Percentiles rank a stretch among this genome's conserved stretches.
These are phyloP conservation scores for Pinna nobilis DNA, from an alignment of 1,140 invertebrate species.

Conservation along the genomic window DNA sequence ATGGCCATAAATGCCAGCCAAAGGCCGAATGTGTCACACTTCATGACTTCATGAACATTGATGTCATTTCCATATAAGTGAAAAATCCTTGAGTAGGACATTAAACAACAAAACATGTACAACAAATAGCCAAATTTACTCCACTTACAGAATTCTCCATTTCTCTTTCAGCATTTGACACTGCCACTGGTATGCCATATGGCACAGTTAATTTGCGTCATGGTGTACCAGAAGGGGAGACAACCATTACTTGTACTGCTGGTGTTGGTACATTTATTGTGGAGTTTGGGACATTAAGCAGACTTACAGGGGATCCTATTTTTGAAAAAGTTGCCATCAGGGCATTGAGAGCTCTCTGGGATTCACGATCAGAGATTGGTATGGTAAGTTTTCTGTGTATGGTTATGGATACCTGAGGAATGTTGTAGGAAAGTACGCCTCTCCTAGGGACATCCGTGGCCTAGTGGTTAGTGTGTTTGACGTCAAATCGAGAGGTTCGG, in stretches of 20 bases:
- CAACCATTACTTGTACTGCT: conserved; percentile 97
- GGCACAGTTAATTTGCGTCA: conserved; percentile 88
- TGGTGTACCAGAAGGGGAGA: conserved; percentile 96
- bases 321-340: conserved; percentile 96
- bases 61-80: too few relatives aligned
- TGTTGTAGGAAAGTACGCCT: not conserved
- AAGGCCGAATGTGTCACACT: too few relatives aligned
- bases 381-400: too few relatives aligned
- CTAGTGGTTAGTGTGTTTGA: too few relatives aligned
- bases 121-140: too few relatives aligned
- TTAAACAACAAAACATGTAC: too few relatives aligned
- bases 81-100: too few relatives aligned
- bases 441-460: not conserved
- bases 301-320: conserved; percentile 92
- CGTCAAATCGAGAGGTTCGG: too few relatives aligned
- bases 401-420: not conserved
- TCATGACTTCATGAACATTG: too few relatives aligned
- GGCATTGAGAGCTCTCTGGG: conserved; percentile 92
- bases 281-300: conserved; percentile 96
- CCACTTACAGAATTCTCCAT: not conserved
- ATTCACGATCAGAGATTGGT: conserved; percentile 89
- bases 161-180: conserved; percentile 77
- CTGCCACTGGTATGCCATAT: conserved; percentile 94
- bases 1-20: too few relatives aligned
- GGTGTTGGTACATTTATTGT: conserved; percentile 98